phyloP scores from a whole-genome alignment of 2,888 invertebrate genomes.

The Cloeon dipterum region DNA sequence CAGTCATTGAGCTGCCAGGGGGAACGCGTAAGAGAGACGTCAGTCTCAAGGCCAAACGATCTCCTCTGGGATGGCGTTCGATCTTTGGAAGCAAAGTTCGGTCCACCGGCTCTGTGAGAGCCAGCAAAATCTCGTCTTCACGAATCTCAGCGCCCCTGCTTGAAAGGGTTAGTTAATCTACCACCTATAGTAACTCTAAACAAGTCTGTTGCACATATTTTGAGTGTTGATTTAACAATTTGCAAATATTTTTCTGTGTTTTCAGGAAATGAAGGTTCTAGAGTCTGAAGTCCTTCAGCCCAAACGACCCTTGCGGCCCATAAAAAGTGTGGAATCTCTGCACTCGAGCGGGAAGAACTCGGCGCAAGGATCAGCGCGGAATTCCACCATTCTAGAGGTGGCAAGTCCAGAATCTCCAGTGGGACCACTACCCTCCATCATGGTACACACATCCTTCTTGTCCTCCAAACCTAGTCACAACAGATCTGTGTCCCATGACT shows the following conservation, averaged over 20 bases:
- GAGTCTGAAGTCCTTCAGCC: constrained; percentile 18
- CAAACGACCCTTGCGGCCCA: constrained; percentile 30
- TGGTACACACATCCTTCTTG: neutral
- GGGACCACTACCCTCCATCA: neutral
- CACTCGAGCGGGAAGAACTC: constrained; percentile 19
- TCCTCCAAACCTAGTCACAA: constrained; percentile 19
- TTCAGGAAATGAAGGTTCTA: constrained; percentile 19
- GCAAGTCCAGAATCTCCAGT: neutral
- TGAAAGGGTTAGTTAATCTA: too few species aligned
- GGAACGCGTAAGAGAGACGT: constrained; percentile 12
- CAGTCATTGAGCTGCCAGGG: constrained; percentile 66
- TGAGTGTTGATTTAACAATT: too few species aligned
- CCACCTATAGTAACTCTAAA: too few species aligned
- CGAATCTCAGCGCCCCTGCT: too few species aligned
- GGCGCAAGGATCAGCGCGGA: constrained; percentile 10
- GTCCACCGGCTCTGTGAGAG: too few species aligned
- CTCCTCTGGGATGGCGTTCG: constrained; percentile 49
- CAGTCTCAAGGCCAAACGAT: constrained; percentile 15
- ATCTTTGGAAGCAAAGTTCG: constrained; percentile 39
- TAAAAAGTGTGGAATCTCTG: constrained; percentile 47
- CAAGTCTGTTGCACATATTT: too few species aligned
- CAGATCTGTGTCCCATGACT: constrained; percentile 69
- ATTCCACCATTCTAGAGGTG: constrained; percentile 9
- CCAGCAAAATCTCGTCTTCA: too few species aligned
- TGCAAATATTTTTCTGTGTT: constrained; percentile 13